These are phyloP conservation scores for Elysia crispata DNA, from an alignment of 2,888 invertebrate genomes.

Conservation along the genomic window DNA sequence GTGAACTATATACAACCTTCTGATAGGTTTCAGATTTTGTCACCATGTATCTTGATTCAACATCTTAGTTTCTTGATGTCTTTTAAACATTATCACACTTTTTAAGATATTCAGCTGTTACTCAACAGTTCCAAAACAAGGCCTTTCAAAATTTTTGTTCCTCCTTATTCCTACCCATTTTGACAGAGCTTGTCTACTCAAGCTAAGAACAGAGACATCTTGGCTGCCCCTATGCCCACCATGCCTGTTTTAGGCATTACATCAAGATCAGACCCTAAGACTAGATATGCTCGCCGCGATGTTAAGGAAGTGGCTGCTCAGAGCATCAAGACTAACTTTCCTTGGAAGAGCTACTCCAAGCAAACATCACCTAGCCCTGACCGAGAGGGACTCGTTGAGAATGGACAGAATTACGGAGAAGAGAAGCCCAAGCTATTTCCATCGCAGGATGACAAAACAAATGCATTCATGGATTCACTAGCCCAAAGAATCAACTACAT, in stretches of 20 bases:
- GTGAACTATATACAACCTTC: too few relatives aligned
- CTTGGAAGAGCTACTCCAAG: constrained; percentile 48
- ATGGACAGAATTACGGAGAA: constrained; percentile 25
- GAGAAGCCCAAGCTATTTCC: constrained; percentile 45
- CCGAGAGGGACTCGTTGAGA: constrained; percentile 32
- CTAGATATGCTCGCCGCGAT: constrained; percentile 29
- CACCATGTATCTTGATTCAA: neutral
- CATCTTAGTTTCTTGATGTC: neutral
- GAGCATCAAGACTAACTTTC: constrained; percentile 29
- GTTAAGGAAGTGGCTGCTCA: constrained; percentile 45
- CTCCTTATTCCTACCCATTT: neutral
- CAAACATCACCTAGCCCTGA: constrained; percentile 44
- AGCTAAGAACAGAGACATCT: constrained; percentile 46
- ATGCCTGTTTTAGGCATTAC: constrained; percentile 45
- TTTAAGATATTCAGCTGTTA: neutral
- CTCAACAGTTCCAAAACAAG: neutral
- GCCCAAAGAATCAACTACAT: constrained; percentile 47
- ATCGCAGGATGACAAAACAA: constrained; percentile 47
- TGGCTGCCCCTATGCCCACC: constrained; percentile 39
- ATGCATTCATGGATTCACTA: constrained; percentile 49
- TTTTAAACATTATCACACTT: too few relatives aligned
- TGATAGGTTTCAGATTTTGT: too few relatives aligned
- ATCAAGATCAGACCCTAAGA: constrained; percentile 40
- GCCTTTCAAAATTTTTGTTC: neutral
- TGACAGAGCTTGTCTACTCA: constrained; percentile 42